Conservation (phyloP, 2,888 invertebrate species). For the Griposia aprilina region DNA sequence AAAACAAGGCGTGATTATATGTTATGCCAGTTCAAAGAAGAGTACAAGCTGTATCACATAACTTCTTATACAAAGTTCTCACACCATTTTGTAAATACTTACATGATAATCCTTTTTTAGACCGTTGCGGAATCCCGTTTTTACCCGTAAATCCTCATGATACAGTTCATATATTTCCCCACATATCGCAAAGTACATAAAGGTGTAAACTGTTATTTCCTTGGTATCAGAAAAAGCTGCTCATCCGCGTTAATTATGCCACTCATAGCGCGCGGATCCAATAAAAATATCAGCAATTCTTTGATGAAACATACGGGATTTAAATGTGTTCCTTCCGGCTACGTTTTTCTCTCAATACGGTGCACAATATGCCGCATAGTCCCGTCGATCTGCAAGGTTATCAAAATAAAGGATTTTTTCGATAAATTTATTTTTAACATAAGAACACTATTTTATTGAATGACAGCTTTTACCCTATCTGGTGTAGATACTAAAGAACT, state of each 20-base stretch:
- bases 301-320: slow-evolving; percentile 50
- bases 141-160: slow-evolving; percentile 31
- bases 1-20: too few relatives aligned
- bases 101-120: not conserved
- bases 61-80: not conserved
- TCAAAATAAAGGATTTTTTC: not conserved
- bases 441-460: too few relatives aligned
- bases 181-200: slow-evolving; percentile 26
- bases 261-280: slow-evolving; percentile 56
- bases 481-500: not conserved
- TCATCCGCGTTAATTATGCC: slow-evolving; percentile 51
- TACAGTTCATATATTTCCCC: slow-evolving; percentile 27
- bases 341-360: not conserved
- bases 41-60: not conserved
- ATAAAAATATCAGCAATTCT: slow-evolving; percentile 62
- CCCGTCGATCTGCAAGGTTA: not conserved
- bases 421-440: too few relatives aligned
- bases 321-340: not conserved
- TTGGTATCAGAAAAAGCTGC: slow-evolving; percentile 52
- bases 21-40: not conserved
- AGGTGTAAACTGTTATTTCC: slow-evolving; percentile 62
- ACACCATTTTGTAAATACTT: slow-evolving; percentile 29
- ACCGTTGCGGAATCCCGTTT: not conserved
- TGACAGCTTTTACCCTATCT: not conserved
- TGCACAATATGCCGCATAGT: not conserved